phyloP scores from a whole-genome alignment of 1,140 invertebrate genomes.

The Tetraneura akinire region DNA sequence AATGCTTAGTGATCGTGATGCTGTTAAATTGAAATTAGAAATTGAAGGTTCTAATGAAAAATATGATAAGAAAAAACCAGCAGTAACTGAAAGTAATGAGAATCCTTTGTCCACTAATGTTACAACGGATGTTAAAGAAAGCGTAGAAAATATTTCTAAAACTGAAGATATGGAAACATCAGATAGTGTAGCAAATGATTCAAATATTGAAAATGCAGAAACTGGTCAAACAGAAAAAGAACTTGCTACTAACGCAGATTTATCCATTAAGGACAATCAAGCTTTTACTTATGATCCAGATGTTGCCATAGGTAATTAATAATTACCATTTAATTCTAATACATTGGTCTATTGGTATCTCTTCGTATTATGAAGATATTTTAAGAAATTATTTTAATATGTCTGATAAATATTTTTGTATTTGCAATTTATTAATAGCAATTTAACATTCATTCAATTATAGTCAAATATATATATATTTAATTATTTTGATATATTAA shows the following conservation, averaged over 20 bases:
- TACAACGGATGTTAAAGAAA: neutral
- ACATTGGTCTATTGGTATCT: no score
- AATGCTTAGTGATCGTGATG: constrained; percentile 41
- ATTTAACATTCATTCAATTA: no score
- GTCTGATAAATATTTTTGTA: no score
- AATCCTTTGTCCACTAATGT: neutral
- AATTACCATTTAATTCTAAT: no score
- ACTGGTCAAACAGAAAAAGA: neutral
- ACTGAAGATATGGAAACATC: neutral
- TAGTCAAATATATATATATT: no score
- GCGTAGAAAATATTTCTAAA: neutral
- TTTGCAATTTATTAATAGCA: no score
- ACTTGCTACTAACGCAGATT: neutral
- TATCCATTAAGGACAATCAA: neutral
- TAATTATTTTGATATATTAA: no score
- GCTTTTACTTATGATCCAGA: constrained; percentile 25
- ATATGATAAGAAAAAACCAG: neutral
- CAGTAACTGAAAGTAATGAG: neutral
- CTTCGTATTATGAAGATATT: no score
- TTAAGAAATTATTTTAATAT: no score
- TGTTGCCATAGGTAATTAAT: constrained; percentile 38
- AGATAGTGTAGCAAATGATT: neutral
- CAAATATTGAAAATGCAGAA: neutral
- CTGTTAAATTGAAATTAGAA: constrained; percentile 37
- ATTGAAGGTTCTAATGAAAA: neutral